Conservation (phyloP, 2,797 vertebrate genomes). For the Myotis daubentonii region DNA sequence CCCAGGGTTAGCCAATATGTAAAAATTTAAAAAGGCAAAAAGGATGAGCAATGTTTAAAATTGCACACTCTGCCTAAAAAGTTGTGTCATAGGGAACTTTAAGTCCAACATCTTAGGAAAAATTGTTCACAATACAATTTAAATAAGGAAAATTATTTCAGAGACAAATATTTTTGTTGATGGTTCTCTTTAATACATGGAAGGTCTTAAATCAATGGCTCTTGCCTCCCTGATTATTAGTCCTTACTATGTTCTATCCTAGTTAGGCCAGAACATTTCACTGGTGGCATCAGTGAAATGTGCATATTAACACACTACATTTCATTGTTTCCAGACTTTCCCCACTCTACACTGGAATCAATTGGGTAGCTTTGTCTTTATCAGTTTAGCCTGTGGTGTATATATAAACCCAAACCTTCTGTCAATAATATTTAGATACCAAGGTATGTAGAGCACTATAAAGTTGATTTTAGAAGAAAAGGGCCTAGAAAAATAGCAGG, state of each 20-base stretch:
- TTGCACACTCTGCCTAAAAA: not conserved
- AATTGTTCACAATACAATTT: not conserved
- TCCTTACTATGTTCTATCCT: not conserved
- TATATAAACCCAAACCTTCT: not conserved
- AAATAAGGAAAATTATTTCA: not conserved
- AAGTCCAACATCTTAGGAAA: conserved; percentile 19
- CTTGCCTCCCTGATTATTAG: conserved; percentile 19
- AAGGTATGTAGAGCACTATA: conserved; percentile 18
- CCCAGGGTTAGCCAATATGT: not conserved
- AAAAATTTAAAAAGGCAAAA: not conserved
- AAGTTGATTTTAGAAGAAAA: conserved; percentile 7
- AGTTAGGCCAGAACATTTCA: not conserved
- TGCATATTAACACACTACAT: not conserved
- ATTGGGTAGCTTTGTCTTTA: not conserved
- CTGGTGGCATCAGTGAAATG: not conserved
- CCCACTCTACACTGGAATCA: not conserved
- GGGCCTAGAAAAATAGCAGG: not conserved
- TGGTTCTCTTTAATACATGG: not conserved
- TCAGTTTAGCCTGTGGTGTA: not conserved
- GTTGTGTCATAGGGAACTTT: not conserved
- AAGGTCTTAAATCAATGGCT: not conserved
- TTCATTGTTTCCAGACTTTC: not conserved
- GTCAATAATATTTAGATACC: not conserved
- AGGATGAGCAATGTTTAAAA: not conserved
- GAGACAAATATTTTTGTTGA: not conserved